phyloP scores from a whole-genome alignment of 2,888 invertebrate species.

The Lacanobia wlatinum region DNA sequence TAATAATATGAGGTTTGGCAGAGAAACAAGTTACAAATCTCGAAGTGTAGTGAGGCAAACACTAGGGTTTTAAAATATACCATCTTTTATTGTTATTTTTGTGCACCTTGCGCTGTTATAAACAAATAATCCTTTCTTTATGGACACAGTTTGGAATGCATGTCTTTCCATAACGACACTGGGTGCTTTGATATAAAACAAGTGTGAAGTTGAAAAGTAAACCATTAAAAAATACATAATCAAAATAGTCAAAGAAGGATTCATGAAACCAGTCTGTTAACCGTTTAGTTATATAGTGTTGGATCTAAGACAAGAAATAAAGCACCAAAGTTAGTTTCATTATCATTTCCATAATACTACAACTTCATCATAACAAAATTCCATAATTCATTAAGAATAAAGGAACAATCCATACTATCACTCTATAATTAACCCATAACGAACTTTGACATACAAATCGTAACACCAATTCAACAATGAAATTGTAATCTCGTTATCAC shows the following conservation, averaged over 20 bases:
- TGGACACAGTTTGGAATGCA: neutral
- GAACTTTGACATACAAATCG: slow-evolving; percentile 52
- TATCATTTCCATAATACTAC: neutral
- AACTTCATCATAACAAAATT: neutral
- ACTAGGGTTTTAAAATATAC: neutral
- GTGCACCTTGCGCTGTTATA: neutral
- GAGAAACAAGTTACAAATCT: neutral
- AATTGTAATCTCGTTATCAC: slow-evolving; percentile 43
- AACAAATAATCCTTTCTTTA: neutral
- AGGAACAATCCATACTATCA: slow-evolving; percentile 32
- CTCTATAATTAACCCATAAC: slow-evolving; percentile 29
- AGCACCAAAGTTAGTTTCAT: neutral
- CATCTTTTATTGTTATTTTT: neutral
- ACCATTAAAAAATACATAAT: no score
- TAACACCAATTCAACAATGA: slow-evolving; percentile 33
- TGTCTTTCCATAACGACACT: no score
- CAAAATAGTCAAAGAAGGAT: no score
- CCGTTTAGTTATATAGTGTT: neutral
- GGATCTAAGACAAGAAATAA: neutral
- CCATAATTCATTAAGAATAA: slow-evolving; percentile 12
- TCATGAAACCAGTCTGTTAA: neutral
- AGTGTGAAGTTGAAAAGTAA: no score
- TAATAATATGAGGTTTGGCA: slow-evolving; percentile 19
- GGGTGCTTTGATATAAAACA: no score
- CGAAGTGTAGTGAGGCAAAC: neutral